A percentile compares a stretch with the other conserved stretches of the same genome.
Evolutionary conservation across 2,888 invertebrate genomes (phyloP).

Genomic region (Lycocerus yunnanus): DNA sequence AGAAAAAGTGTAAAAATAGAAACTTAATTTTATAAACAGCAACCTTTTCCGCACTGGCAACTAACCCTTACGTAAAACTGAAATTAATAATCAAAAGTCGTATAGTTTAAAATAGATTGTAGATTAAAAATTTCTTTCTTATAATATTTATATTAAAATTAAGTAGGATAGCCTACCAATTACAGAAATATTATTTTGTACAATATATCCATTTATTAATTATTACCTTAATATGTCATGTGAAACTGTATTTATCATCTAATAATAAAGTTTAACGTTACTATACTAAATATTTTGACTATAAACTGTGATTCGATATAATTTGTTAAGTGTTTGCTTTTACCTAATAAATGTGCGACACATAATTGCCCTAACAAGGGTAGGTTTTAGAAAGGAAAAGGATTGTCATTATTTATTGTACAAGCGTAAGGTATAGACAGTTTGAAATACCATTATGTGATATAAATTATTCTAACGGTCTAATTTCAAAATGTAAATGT

Average conservation of each 20-base stretch:
- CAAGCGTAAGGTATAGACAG: neutral
- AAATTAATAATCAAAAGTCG: neutral
- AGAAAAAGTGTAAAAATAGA: no score
- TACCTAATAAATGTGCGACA: neutral
- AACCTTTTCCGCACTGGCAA: no score
- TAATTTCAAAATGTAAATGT: neutral
- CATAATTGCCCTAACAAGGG: neutral
- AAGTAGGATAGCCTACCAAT: no score
- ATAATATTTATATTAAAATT: neutral
- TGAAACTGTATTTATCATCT: neutral
- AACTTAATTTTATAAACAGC: neutral
- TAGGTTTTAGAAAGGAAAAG: neutral
- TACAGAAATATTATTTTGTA: neutral
- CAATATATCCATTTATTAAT: neutral
- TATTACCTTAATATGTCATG: neutral
- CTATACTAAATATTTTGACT: neutral
- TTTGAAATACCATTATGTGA: neutral
- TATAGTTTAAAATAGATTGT: no score
- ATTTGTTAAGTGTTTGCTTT: neutral
- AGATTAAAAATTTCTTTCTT: no score
- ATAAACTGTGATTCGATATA: neutral
- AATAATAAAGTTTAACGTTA: neutral
- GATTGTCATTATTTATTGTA: neutral
- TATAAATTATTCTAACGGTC: neutral
- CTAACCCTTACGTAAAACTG: neutral